Conservation (phyloP, 92 coral and sea anemone genomes). For the Porites divaricata region DNA sequence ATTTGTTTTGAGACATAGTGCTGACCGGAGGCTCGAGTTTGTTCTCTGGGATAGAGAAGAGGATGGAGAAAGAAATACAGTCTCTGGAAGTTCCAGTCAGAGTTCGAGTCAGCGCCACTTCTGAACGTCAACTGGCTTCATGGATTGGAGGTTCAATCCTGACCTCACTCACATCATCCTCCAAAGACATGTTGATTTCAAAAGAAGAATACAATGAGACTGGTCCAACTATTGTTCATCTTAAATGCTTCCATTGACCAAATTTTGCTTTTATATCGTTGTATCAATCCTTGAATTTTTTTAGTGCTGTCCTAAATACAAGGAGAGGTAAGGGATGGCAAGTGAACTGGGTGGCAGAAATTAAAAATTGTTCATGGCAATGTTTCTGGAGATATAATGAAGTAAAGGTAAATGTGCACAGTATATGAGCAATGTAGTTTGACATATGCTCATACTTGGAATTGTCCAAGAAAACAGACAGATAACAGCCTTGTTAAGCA, state of each 20-base stretch:
- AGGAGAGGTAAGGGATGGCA: background rate
- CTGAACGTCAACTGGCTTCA: conserved; percentile 36
- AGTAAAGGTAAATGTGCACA: no score
- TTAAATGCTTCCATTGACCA: conserved; percentile 14
- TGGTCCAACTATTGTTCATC: conserved; percentile 47
- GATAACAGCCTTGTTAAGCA: no score
- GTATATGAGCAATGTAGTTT: no score
- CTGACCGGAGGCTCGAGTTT: conserved; percentile 87
- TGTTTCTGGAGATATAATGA: no score
- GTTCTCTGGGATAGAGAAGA: conserved; percentile 44
- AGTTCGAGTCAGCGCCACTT: conserved; percentile 31
- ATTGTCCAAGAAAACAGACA: no score
- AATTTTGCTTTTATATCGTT: background rate
- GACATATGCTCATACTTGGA: no score
- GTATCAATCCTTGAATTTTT: background rate
- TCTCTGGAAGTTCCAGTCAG: conserved; percentile 16
- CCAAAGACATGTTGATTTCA: conserved; percentile 48
- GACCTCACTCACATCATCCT: conserved; percentile 46
- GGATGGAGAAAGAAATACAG: conserved; percentile 24
- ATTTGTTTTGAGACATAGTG: conserved; percentile 46
- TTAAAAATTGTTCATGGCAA: no score
- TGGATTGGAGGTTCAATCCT: conserved; percentile 54
- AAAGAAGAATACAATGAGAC: conserved; percentile 39
- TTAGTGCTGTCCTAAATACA: background rate
- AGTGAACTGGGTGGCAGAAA: no score